Evolutionary conservation across 1,140 invertebrate species (phyloP).

Genomic region (Drosophila obscura): DNA sequence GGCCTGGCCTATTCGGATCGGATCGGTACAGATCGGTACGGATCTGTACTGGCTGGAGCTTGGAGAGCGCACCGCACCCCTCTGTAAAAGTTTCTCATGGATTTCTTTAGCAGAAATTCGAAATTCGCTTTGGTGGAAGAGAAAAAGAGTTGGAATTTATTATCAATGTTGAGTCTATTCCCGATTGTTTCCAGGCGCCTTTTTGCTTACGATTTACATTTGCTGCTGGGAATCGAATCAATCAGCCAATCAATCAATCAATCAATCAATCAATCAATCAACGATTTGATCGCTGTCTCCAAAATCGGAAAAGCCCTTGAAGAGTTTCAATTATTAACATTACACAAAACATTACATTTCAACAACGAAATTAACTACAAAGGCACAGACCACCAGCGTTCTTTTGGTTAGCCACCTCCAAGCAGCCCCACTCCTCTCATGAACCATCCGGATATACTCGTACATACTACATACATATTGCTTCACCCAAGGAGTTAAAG

Average conservation of each 20-base stretch:
- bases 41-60: slow-evolving; percentile 20
- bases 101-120: slow-evolving; percentile 43
- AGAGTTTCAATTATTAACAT: slow-evolving; percentile 38
- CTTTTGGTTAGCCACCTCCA: neutral
- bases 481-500: neutral
- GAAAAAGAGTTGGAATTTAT: slow-evolving; percentile 71
- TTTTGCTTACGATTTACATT: slow-evolving; percentile 47
- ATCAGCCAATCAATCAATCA: slow-evolving; percentile 29
- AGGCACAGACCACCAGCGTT: slow-evolving; percentile 1
- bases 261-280: slow-evolving; percentile 48
- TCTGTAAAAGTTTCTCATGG: slow-evolving; percentile 23
- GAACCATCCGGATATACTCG: neutral
- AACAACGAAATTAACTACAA: slow-evolving; percentile 23
- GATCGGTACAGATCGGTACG: slow-evolving; percentile 10
- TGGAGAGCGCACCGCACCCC: slow-evolving; percentile 20
- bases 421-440: neutral
- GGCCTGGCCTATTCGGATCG: slow-evolving; percentile 26
- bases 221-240: slow-evolving; percentile 13
- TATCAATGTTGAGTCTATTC: slow-evolving; percentile 55
- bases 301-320: slow-evolving; percentile 50
- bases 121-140: slow-evolving; percentile 67
- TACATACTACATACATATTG: neutral
- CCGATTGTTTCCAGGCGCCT: slow-evolving; percentile 32
- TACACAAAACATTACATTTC: slow-evolving; percentile 7
- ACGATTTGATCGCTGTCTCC: slow-evolving; percentile 35